Evolutionary conservation across 2,888 invertebrate genomes (phyloP).

Genomic region (Eustalomyia histrio): DNA sequence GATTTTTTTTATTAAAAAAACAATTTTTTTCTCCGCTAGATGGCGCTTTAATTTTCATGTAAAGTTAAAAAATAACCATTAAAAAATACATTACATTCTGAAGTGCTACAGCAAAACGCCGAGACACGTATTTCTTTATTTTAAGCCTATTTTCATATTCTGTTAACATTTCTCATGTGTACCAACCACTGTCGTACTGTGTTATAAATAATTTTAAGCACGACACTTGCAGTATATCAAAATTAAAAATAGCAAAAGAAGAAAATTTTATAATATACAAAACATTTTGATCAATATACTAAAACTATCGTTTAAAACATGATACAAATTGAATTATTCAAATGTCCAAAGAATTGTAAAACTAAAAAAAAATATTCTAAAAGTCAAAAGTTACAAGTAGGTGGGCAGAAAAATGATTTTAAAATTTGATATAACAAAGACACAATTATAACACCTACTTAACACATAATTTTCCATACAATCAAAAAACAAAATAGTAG

Average conservation of each 20-base stretch:
- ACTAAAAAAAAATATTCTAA: not conserved
- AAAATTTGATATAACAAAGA: not conserved
- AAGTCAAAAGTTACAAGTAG: not conserved
- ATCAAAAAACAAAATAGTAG: not conserved
- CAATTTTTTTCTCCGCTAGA: too few species aligned
- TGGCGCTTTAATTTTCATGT: too few species aligned
- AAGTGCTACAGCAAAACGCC: too few species aligned
- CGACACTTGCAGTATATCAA: not conserved
- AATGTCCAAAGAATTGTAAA: not conserved
- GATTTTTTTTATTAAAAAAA: too few species aligned
- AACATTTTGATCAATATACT: not conserved
- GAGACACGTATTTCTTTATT: too few species aligned
- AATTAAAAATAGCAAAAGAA: not conserved
- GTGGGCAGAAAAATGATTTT: not conserved
- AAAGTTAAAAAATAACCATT: too few species aligned
- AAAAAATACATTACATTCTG: too few species aligned
- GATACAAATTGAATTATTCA: not conserved
- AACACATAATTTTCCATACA: not conserved
- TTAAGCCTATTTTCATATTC: too few species aligned
- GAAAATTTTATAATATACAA: not conserved
- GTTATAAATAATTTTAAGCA: not conserved
- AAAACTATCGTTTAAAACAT: not conserved
- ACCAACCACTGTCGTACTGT: too few species aligned
- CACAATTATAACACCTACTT: not conserved
- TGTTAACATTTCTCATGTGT: too few species aligned